Conservation (phyloP, 2,888 invertebrate genomes). For the Lepetodrilus schrolli region DNA sequence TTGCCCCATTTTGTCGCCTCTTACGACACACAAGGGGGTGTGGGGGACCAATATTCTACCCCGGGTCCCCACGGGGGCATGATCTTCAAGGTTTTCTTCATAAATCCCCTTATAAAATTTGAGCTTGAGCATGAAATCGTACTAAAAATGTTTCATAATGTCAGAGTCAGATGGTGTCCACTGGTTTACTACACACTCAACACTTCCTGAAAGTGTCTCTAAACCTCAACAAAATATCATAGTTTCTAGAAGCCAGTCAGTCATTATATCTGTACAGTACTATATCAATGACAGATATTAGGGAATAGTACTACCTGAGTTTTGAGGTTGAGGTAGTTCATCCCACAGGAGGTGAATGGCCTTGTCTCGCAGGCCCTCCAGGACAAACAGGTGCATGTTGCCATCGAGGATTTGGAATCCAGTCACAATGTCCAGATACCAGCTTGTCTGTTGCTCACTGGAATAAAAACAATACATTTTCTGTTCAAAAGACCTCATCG, state of each 20-base stretch:
- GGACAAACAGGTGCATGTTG: slow-evolving; percentile 69
- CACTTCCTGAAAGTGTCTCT: not conserved
- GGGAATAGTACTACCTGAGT: slow-evolving; percentile 52
- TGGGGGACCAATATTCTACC: too few species aligned
- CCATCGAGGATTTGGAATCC: slow-evolving; percentile 75
- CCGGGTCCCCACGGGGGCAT: too few species aligned
- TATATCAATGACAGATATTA: not conserved
- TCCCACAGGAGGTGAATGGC: slow-evolving; percentile 69
- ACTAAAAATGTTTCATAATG: too few species aligned
- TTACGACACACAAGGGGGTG: too few species aligned
- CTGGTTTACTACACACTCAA: too few species aligned
- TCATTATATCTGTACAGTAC: not conserved
- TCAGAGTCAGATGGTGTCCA: too few species aligned
- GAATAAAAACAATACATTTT: too few species aligned
- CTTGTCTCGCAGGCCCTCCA: slow-evolving; percentile 70
- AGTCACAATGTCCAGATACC: slow-evolving; percentile 71
- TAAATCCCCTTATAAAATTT: too few species aligned
- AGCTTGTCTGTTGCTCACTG: slow-evolving; percentile 71
- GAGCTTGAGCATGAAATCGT: too few species aligned
- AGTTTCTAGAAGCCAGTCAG: not conserved
- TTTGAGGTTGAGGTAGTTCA: slow-evolving; percentile 63
- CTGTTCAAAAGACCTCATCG: too few species aligned
- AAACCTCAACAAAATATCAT: not conserved
- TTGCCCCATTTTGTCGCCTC: too few species aligned
- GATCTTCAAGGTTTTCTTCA: too few species aligned